Evolutionary conservation across 1,140 invertebrate genomes (phyloP).

Genomic region (Triops longicaudatus): DNA sequence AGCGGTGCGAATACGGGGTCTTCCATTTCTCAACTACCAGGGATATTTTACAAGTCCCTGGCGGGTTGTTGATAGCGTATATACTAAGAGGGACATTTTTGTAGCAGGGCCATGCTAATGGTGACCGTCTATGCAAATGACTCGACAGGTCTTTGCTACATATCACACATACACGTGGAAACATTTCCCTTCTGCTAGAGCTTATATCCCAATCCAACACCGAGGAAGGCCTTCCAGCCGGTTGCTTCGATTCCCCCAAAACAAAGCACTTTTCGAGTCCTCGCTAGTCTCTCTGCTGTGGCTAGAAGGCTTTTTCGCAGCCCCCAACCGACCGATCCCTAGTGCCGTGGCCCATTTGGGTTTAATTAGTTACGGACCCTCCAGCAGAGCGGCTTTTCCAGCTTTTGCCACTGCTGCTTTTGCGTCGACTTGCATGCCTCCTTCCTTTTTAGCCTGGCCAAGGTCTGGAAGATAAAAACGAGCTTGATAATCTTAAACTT

Average conservation of each 20-base stretch:
- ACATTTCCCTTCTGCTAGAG: not conserved
- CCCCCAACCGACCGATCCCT: not conserved
- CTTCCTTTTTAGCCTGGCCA: not conserved
- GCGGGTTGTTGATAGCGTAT: not conserved
- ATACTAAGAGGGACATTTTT: not conserved
- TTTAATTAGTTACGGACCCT: constrained; percentile 12
- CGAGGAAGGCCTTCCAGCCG: not conserved
- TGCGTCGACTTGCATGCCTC: not conserved
- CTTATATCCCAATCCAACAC: not conserved
- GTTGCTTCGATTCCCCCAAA: not conserved
- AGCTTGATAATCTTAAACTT: constrained; percentile 7
- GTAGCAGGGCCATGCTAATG: constrained; percentile 1
- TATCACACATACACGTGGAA: constrained; percentile 11
- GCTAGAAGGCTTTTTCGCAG: not conserved
- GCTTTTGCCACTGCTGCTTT: not conserved
- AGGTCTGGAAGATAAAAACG: not conserved
- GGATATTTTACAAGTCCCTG: not conserved
- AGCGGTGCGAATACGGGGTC: not conserved
- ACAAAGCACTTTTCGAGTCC: not conserved
- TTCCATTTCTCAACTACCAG: not conserved
- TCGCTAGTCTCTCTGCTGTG: not conserved
- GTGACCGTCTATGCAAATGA: not conserved
- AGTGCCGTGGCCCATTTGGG: constrained; percentile 8
- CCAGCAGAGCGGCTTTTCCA: not conserved
- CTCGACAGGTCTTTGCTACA: not conserved